Percentiles rank a stretch among this genome's conserved stretches.
Evolutionary conservation across 2,113 vertebrate species (phyloP).

Genomic region (Indicator maculatus): DNA sequence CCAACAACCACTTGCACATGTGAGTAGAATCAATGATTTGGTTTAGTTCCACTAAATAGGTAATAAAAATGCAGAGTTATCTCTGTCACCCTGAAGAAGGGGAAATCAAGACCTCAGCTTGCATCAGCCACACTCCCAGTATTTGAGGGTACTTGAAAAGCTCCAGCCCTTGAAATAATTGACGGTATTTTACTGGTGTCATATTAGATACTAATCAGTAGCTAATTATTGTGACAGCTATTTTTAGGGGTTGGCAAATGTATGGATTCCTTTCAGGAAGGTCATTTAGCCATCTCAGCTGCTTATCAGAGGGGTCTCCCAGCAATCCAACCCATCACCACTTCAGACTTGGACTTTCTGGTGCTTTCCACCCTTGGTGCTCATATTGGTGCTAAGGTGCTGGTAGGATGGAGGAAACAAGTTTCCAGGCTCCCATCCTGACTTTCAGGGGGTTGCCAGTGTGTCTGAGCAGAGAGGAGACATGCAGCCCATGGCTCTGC

Average conservation of each 20-base stretch:
- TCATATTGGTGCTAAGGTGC: background rate
- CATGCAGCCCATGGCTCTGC: rapidly evolving
- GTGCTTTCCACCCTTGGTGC: background rate
- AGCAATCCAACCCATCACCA: rapidly evolving
- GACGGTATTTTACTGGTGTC: background rate
- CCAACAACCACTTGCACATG: background rate
- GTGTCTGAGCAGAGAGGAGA: background rate
- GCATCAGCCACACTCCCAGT: background rate
- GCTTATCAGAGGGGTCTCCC: background rate
- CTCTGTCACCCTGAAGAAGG: background rate
- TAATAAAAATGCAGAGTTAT: background rate
- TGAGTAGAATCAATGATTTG: background rate
- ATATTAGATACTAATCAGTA: background rate
- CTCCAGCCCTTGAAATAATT: background rate
- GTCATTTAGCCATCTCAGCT: background rate
- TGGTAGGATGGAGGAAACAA: background rate
- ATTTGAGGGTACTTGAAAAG: background rate
- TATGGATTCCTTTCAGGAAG: background rate
- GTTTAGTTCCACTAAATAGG: background rate
- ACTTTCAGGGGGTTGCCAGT: background rate
- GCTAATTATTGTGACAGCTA: background rate
- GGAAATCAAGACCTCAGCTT: background rate
- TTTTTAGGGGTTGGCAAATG: background rate
- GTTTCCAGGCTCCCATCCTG: background rate
- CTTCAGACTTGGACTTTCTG: background rate